phyloP scores from a whole-genome alignment of 2,888 invertebrate genomes.

The Macroteleia sp. region DNA sequence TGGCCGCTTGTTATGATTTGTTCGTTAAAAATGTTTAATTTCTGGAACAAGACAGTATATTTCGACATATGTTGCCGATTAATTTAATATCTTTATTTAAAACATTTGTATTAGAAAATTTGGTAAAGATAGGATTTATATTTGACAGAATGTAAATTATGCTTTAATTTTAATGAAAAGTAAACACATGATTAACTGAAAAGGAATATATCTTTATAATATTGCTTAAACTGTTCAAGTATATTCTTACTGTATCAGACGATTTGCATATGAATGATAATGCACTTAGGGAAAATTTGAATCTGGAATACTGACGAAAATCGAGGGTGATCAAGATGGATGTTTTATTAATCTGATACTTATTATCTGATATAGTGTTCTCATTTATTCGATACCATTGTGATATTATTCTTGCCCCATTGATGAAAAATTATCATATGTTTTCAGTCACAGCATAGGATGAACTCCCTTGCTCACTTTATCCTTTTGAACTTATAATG shows the following conservation, averaged over 20 bases:
- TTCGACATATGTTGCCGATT: not conserved
- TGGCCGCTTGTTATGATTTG: conserved; percentile 34
- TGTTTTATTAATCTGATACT: conserved; percentile 26
- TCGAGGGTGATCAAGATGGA: conserved; percentile 13
- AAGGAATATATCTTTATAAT: too few species aligned
- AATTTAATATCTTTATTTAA: too few species aligned
- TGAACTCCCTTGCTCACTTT: conserved; percentile 26
- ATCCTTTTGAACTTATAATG: too few species aligned
- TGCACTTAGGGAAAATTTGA: conserved; percentile 21
- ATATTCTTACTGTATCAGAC: too few species aligned
- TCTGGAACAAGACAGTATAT: conserved; percentile 20
- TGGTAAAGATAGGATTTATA: too few species aligned
- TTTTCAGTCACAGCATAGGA: conserved; percentile 11
- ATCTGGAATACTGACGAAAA: conserved; percentile 17
- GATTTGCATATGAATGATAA: conserved; percentile 41
- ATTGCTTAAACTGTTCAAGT: too few species aligned
- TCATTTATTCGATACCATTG: conserved; percentile 16
- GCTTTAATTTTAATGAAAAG: too few species aligned
- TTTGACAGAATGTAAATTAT: too few species aligned
- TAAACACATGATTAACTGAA: too few species aligned
- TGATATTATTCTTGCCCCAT: conserved; percentile 11
- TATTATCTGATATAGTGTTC: conserved; percentile 31
- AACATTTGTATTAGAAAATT: too few species aligned
- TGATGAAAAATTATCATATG: conserved; percentile 11
- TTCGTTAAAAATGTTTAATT: not conserved